Evolutionary conservation across 2,113 vertebrate species (phyloP), one percentile per base, ranked within the genome.

Genomic region (Anolis carolinensis): DNA sequence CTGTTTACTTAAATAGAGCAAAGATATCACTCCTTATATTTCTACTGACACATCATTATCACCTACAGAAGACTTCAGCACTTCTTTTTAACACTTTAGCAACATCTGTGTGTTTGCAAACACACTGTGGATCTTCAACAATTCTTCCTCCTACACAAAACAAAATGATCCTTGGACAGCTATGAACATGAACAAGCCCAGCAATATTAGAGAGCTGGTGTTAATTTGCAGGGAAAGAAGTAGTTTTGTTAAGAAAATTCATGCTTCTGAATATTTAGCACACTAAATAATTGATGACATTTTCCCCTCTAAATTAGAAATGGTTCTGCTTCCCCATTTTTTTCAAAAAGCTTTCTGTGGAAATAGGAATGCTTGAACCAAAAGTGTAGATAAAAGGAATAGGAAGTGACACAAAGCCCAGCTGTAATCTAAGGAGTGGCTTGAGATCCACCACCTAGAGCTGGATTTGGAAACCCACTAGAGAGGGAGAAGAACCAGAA

Each of bases 21-120:
- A 77, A 85, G 62, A 86, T 79, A 88, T 71, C 32, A 76, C 10
- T 70, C 44, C 68, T 73, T 32, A 23, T 88, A 73, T 7, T 0
- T 0, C 25, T 0, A 0, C 78, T 76, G 59, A 39, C 70, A 72
- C 30, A 86, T 84, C 55, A 65, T 83, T 83, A 72, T 83, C 65
- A 72, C 39, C 63, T 82, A 62, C 20, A 48, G 21, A 70, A 11
- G 30, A 39, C 59, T 83, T 48, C 67, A 83, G 18, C 59, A 62
- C 65, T 44, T 7, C 32, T 63, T 86, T 87, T 86, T 27, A 34
- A 32, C 82, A 34, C 65, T 82, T 75, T 23, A 50, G 71, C 44
- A 55, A 65, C 88, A 78, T 48, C 50, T 23, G 74, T 75, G 36
- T 34, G 18, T n/a, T 83, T 8, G 50, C 70, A 39, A 91, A 87